A percentile compares a stretch with the other conserved stretches of the same genome.
Conservation (phyloP, 2,888 invertebrate genomes). For the Zeuzera pyrina region DNA sequence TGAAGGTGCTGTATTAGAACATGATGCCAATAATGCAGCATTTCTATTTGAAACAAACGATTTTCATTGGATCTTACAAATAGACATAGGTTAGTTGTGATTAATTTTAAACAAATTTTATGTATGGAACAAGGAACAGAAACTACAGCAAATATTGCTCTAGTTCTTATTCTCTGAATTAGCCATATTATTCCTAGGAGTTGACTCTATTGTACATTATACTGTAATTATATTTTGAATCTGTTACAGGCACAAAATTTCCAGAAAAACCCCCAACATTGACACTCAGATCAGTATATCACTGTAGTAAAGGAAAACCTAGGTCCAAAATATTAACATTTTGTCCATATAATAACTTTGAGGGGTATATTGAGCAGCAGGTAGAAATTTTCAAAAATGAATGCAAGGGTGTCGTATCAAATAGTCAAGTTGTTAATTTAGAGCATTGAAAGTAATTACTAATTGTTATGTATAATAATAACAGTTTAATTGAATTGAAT, state of each 20-base stretch:
- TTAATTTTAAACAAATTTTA: conserved; percentile 4
- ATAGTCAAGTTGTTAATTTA: conserved; percentile 34
- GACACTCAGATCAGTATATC: conserved; percentile 71
- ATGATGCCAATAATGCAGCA: conserved; percentile 62
- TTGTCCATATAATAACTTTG: conserved; percentile 60
- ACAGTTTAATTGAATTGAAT: too few relatives aligned
- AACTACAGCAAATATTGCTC: too few relatives aligned
- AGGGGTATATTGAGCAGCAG: conserved; percentile 61
- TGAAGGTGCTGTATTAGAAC: conserved; percentile 62
- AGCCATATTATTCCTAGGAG: too few relatives aligned
- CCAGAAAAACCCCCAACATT: conserved; percentile 71
- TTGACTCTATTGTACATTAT: conserved; percentile 1
- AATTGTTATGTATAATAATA: too few relatives aligned
- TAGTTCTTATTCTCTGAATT: too few relatives aligned
- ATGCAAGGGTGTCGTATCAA: conserved; percentile 39
- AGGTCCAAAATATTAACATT: conserved; percentile 46
- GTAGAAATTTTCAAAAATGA: conserved; percentile 63
- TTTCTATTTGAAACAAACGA: conserved; percentile 76
- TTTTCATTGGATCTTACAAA: conserved; percentile 75
- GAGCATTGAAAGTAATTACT: conserved; percentile 27
- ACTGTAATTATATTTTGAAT: neutral
- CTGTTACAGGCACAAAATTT: conserved; percentile 55
- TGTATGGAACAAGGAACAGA: too few relatives aligned
- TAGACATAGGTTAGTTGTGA: conserved; percentile 64
- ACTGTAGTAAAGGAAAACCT: conserved; percentile 58